phyloP scores from a whole-genome alignment of 2,113 vertebrate genomes.

The Strix uralensis region DNA sequence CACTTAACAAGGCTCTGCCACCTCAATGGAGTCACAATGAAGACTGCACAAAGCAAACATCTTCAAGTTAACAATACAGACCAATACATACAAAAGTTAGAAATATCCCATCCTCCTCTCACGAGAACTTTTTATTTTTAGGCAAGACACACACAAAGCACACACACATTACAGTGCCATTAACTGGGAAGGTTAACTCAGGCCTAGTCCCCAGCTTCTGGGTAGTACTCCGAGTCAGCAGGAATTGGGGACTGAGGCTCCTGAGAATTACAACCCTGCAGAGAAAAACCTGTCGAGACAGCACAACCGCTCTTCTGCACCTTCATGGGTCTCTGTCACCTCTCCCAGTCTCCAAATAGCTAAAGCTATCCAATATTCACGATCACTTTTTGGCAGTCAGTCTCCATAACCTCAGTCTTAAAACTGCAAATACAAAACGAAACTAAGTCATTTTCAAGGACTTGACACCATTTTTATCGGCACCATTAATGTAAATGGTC shows the following conservation, averaged over 20 bases:
- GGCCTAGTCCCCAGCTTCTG: not conserved
- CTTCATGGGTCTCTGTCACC: not conserved
- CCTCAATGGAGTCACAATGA: not conserved
- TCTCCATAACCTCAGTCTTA: not conserved
- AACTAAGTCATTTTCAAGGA: not conserved
- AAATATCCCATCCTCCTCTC: not conserved
- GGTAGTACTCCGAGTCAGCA: not conserved
- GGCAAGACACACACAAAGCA: not conserved
- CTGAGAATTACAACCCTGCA: not conserved
- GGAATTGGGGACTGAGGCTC: accelerated
- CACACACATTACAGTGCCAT: too few species aligned
- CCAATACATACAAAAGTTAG: not conserved
- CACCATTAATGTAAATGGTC: not conserved
- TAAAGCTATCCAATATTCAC: not conserved
- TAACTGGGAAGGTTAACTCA: not conserved
- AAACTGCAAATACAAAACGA: not conserved
- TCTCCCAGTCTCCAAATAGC: not conserved
- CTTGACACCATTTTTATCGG: not conserved
- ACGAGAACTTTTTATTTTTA: not conserved
- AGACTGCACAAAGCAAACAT: not conserved
- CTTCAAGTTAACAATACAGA: not conserved
- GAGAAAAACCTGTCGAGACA: not conserved
- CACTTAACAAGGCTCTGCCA: not conserved
- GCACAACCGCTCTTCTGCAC: not conserved
- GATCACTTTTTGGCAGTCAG: not conserved